Base-by-base conservation (phyloP, 2,888 invertebrate species). In the Andrena bicolor region DNA sequence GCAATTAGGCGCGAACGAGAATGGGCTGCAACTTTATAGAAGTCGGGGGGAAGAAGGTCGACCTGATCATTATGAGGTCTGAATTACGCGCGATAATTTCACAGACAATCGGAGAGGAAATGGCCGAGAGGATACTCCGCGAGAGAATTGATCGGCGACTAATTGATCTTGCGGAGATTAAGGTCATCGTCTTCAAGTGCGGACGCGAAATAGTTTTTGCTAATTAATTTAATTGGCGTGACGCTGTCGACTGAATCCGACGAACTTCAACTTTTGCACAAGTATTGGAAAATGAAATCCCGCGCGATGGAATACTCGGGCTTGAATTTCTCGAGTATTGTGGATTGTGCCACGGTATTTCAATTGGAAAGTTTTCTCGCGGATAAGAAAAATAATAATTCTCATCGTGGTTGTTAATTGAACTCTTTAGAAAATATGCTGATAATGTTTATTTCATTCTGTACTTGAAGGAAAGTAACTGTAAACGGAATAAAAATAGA, bases 51-150 rank as follows among this genome's bases (percentile, higher is more conserved):
- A 75, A 81, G 84, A 84, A 83, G 85, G 85, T 77, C 81, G 63
- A 80, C 51, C 58, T 64, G 85, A 86, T 88, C 86, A 89, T 89
- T 86, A 82, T 85, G 84, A 84, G 83, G 79, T 73, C 86, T 83
- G 84, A 90, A 88, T 90, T 90, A 86, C 86, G 81, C 84, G 84
- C 82, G 86, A 89, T 91, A 92, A 92, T 92, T 92, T 90, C 88
- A 88, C 88, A 84, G 90, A 88, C 88, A 90, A 91, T 91, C 88
- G 86, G 83, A 76, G 83, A 85, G 84, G 82, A 85, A 86, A 83
- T 82, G 83, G 71, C 78, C 65, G 81, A 87, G 83, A 85, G 71
- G 70, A 83, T 86, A 85, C 90, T 86, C 85, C 70, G 64, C 74
- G 71, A 86, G 75, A 76, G 82, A 76, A 82, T 87, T 88, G 86